Evolutionary conservation across 2,888 invertebrate genomes (phyloP).

Genomic region (Hipparchia sbordonii): DNA sequence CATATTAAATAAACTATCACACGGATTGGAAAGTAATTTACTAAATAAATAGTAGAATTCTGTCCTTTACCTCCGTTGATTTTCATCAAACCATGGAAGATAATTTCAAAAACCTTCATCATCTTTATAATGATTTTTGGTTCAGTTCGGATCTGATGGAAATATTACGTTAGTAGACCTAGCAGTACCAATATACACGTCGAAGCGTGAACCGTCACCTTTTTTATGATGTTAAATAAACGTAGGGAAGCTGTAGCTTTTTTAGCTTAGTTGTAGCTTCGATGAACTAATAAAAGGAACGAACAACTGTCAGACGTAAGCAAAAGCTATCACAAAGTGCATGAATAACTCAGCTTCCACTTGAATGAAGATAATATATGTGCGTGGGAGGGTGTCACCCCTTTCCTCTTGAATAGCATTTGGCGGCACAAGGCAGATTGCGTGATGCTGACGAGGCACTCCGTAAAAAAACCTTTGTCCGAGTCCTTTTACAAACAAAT

Average conservation of each 20-base stretch:
- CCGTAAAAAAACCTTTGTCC: background rate
- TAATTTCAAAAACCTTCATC: too few species aligned
- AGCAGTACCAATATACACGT: background rate
- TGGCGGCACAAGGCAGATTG: slow-evolving; percentile 59
- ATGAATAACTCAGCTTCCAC: slow-evolving; percentile 64
- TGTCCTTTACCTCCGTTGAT: too few species aligned
- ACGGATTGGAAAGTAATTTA: too few species aligned
- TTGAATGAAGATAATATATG: slow-evolving; percentile 63
- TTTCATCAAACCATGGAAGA: too few species aligned
- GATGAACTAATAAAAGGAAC: slow-evolving; percentile 13
- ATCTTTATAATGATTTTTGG: too few species aligned
- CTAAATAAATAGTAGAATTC: too few species aligned
- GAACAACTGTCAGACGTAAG: slow-evolving; percentile 28
- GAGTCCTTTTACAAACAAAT: background rate
- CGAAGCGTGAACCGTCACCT: background rate
- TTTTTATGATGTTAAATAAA: background rate
- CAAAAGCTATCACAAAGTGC: slow-evolving; percentile 39
- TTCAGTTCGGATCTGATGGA: too few species aligned
- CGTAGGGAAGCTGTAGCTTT: too few species aligned
- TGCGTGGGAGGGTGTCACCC: slow-evolving; percentile 78
- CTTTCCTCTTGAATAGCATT: slow-evolving; percentile 67
- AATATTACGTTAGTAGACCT: too few species aligned
- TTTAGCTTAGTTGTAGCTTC: background rate
- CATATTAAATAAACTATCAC: too few species aligned
- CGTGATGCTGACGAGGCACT: slow-evolving; percentile 52